Evolutionary conservation across 2,113 vertebrate genomes (phyloP).

Genomic region (Sturnus vulgaris): DNA sequence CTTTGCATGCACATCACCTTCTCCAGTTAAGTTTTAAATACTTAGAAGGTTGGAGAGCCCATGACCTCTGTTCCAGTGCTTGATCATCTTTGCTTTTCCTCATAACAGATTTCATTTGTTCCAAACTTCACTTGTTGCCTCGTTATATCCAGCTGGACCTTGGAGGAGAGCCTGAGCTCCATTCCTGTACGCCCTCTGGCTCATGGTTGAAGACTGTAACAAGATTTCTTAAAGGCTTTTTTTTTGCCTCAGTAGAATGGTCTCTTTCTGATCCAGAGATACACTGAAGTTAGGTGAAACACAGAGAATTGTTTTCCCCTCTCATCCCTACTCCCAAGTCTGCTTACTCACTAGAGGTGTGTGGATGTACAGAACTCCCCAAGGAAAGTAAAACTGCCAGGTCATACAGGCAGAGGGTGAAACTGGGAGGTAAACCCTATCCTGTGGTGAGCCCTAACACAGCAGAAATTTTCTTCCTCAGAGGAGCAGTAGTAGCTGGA

Average conservation of each 20-base stretch:
- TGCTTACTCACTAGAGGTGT: neutral
- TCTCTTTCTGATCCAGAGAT: neutral
- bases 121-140: neutral
- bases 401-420: neutral
- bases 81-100: neutral
- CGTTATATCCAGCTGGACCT: neutral
- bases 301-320: neutral
- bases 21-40: neutral
- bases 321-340: neutral
- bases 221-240: neutral
- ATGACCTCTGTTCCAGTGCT: neutral
- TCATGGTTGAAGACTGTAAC: neutral
- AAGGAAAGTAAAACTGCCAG: neutral
- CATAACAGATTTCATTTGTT: neutral
- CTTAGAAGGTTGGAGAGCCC: neutral
- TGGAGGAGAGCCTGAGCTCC: neutral
- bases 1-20: neutral
- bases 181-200: fast-evolving
- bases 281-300: neutral
- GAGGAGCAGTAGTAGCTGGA: neutral
- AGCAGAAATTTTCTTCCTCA: neutral
- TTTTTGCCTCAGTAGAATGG: fast-evolving
- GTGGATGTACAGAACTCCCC: neutral
- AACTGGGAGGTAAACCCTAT: neutral
- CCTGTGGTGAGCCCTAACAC: neutral